Evolutionary conservation across 2,888 invertebrate species (phyloP), one percentile per base, ranked within the genome.

Genomic region (Sphinx pinastri): DNA sequence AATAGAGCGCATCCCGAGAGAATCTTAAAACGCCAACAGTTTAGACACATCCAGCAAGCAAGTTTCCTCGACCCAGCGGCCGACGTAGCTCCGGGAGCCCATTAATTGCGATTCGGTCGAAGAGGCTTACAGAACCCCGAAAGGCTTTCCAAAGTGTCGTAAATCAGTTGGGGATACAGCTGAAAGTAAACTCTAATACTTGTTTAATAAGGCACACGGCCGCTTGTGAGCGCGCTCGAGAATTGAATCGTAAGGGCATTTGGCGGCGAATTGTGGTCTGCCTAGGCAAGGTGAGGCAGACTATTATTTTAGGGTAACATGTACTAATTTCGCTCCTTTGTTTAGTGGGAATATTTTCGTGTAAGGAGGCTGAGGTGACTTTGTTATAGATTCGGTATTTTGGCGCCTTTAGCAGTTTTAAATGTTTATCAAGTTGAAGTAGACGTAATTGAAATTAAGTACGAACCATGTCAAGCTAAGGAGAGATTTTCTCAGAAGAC

Each of bases 101-200:
- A 91, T 92, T 93, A 93, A 93, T 93, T 92, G 90, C 88, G 85
- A 88, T 88, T 84, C 88, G 89, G 84, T 84, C 87, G 85, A 85
- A 89, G 88, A 87, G 86, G 91, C 92, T 92, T 91, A 93, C 87
- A 81, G 84, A 82, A 82, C 85, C 87, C 86, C 84, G 77, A 85
- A 88, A 88, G 86, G 87, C 86, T 87, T 86, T 80, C 81, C 78
- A 77, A 86, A 85, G 80, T 78, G 80, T 81, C 79, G 84, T 91
- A 91, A 89, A 92, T 90, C 86, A 89, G 82, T 72, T 57, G 71
- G 66, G 69, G 57, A 60, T 71, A 69, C 76, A 74, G 52, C 63
- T 77, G 73, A 84, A 85, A 87, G 78, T 77, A 72, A 75, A 82
- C 86, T 78, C 73, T 79, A 83, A 73, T 16, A 25, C 38, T 14